These are phyloP conservation scores for Drosophila jambulina DNA, from an alignment of 1,140 invertebrate genomes.

Conservation along the genomic window DNA sequence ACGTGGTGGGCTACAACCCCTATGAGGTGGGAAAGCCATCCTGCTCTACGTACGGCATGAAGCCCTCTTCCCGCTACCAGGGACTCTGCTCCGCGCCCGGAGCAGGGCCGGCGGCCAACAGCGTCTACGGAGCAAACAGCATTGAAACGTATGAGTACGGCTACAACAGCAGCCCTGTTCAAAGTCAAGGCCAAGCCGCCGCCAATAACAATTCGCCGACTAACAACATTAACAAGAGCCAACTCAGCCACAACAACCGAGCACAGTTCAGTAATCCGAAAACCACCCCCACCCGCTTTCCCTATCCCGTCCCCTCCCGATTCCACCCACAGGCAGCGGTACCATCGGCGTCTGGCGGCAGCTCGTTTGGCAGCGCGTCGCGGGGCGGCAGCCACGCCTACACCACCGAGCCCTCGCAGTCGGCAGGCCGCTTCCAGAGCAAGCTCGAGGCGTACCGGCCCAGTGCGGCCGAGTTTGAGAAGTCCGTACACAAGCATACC, in stretches of 20 bases:
- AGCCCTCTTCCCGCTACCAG: slow-evolving; percentile 89
- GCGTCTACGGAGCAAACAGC: slow-evolving; percentile 66
- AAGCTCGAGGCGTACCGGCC: slow-evolving; percentile 79
- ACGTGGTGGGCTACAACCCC: slow-evolving; percentile 90
- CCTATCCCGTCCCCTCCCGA: slow-evolving; percentile 48
- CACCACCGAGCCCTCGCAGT: slow-evolving; percentile 57
- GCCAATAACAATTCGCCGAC: slow-evolving; percentile 66
- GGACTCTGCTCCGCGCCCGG: slow-evolving; percentile 88
- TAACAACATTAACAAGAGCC: slow-evolving; percentile 79
- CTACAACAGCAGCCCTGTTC: slow-evolving; percentile 58
- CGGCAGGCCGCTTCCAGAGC: slow-evolving; percentile 65
- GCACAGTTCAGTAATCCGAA: slow-evolving; percentile 60
- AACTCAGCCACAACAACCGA: slow-evolving; percentile 39
- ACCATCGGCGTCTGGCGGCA: slow-evolving; percentile 52
- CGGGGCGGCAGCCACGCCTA: slow-evolving; percentile 67
- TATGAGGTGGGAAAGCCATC: slow-evolving; percentile 91
- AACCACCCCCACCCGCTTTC: slow-evolving; percentile 37
- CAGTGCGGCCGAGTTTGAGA: slow-evolving; percentile 75
- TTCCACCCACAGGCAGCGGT: slow-evolving; percentile 69
- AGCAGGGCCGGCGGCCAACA: slow-evolving; percentile 48
- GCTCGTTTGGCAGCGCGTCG: slow-evolving; percentile 60
- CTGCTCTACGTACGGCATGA: slow-evolving; percentile 89
- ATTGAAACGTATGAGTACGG: slow-evolving; percentile 85
- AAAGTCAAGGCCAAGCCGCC: slow-evolving; percentile 26
- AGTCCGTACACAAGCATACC: slow-evolving; percentile 79